Evolutionary conservation across 2,888 invertebrate species (phyloP).

Genomic region (Sinelater perroti): DNA sequence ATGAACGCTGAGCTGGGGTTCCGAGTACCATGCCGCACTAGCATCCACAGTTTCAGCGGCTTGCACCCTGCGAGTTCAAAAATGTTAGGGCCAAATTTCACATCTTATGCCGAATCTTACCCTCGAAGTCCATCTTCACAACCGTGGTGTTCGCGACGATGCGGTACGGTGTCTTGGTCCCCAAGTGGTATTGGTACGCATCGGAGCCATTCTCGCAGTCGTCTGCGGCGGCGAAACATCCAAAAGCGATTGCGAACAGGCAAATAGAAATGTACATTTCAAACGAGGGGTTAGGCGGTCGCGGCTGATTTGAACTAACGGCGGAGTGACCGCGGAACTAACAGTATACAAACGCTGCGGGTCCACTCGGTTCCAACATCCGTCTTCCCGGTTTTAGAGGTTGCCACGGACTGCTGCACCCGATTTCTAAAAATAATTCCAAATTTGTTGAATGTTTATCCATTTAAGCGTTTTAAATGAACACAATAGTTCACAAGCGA

Average conservation of each 20-base stretch:
- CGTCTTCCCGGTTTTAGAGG: too few species aligned
- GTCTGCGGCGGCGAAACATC: not conserved
- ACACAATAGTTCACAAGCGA: too few species aligned
- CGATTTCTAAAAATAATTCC: too few species aligned
- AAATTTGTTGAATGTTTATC: too few species aligned
- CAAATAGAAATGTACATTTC: not conserved
- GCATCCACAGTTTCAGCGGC: slow-evolving; percentile 73
- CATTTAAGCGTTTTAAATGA: too few species aligned
- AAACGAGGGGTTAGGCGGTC: not conserved
- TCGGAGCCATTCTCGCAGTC: slow-evolving; percentile 38
- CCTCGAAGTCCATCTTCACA: slow-evolving; percentile 66
- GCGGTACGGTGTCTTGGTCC: slow-evolving; percentile 79
- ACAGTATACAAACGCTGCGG: too few species aligned
- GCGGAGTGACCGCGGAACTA: not conserved
- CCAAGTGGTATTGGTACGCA: slow-evolving; percentile 63
- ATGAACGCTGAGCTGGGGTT: slow-evolving; percentile 71
- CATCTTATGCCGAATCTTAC: slow-evolving; percentile 61
- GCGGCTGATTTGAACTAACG: slow-evolving; percentile 4
- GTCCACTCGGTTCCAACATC: too few species aligned
- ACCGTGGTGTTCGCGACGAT: slow-evolving; percentile 72
- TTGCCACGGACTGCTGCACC: too few species aligned
- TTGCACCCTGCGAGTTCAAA: slow-evolving; percentile 46
- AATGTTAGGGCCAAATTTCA: not conserved
- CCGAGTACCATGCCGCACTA: slow-evolving; percentile 81
- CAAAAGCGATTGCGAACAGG: not conserved